Conservation (phyloP, 2,888 invertebrate genomes). For the Cantharis nigra region DNA sequence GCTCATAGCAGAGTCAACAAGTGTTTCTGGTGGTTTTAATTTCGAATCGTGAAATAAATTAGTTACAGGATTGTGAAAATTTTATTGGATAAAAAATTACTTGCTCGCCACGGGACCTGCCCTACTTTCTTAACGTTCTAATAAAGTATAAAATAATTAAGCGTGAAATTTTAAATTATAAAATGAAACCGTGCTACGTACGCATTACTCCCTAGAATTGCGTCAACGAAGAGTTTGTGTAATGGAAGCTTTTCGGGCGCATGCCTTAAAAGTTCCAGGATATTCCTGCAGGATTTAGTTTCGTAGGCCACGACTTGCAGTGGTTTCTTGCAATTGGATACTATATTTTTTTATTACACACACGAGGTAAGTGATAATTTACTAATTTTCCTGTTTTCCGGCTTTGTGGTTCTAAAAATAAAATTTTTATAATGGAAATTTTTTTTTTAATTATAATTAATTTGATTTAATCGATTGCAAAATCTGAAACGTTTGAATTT, state of each 20-base stretch:
- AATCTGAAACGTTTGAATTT: not conserved
- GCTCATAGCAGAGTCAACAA: not conserved
- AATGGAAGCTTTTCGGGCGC: slow-evolving; percentile 23
- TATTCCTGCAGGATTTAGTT: slow-evolving; percentile 27
- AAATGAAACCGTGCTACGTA: not conserved
- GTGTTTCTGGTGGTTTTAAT: not conserved
- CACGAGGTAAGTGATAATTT: slow-evolving; percentile 1
- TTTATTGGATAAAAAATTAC: not conserved
- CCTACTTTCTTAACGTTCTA: not conserved
- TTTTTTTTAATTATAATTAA: not conserved
- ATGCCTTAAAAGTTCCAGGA: slow-evolving; percentile 29
- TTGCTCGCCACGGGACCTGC: not conserved
- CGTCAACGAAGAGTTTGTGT: slow-evolving; percentile 17
- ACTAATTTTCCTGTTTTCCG: not conserved
- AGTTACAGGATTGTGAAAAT: not conserved
- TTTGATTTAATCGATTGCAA: not conserved
- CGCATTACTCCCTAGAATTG: not conserved
- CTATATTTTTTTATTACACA: slow-evolving; percentile 7
- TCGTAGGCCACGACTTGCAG: slow-evolving; percentile 16
- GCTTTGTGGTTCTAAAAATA: not conserved
- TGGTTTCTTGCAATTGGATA: slow-evolving; percentile 27
- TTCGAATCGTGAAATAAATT: not conserved
- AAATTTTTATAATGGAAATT: not conserved
- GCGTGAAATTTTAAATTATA: not conserved
- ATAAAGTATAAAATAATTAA: not conserved